Evolutionary conservation across 2,888 invertebrate genomes (phyloP), one percentile per base, ranked within the genome.

Genomic region (Papilio demoleus): DNA sequence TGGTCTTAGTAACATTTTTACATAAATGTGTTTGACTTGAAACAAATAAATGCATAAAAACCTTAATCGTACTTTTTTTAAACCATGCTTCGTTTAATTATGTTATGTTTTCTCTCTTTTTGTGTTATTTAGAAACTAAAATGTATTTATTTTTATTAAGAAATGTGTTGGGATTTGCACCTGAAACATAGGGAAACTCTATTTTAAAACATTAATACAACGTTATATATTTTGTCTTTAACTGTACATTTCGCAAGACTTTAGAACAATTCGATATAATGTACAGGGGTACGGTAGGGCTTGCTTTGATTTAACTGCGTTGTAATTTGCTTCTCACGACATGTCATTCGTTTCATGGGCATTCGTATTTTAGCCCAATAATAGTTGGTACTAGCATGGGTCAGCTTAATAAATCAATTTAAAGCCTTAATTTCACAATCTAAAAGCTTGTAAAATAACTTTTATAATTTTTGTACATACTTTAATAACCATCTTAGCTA

Each of bases 261-360:
- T 71, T 65, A 66, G 71, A 66, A 71, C 73, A 72, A 72, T 75
- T 75, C 72, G 71, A 71, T 72, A 68, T 71, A 74, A 75, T 75
- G 73, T 70, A 69, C 58, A 22, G 58, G 50, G 34, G 66, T 67
- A 70, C 65, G 70, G 70, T 70, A 71, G 66, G 70, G 64, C 64
- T 63, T 69, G 67, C 65, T 31, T 45, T 60, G 68, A 68, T 68
- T 70, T 70, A 53, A 38, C 65, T 65, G 69, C 53, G 65, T 65
- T 67, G 62, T 73, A 70, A 72, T 72, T 66, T 56, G 70, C 56
- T 63, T 71, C 56, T 71, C 63, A 61, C 71, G 42, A 63, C 53
- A 50, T 50, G 22, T 68, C 42, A 40, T 64, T 53, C 34, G n/a
- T 50, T 36, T 58, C 36, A 31, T 45, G 58, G 24, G 40, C 60